These are phyloP conservation scores for Cirrhinus mrigala DNA, from an alignment of 2,797 vertebrate species.

Conservation along the genomic window DNA sequence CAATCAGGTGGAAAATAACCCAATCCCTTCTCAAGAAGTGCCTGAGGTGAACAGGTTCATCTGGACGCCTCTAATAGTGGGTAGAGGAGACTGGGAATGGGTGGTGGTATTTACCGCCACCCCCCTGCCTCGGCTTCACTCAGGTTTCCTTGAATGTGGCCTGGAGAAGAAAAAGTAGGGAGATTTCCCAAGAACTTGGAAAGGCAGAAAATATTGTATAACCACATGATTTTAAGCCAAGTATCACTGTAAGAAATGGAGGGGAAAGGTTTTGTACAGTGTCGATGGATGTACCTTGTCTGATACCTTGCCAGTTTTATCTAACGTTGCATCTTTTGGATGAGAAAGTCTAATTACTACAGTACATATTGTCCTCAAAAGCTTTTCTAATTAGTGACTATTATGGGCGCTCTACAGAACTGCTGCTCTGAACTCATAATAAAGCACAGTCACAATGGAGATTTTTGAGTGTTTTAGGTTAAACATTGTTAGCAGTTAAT, in stretches of 20 bases:
- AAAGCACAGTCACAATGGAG: background rate
- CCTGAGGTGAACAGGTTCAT: slow-evolving; percentile 52
- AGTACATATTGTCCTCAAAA: slow-evolving; percentile 3
- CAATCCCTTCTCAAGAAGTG: slow-evolving; percentile 16
- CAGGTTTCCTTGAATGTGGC: slow-evolving; percentile 24
- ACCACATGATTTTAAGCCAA: slow-evolving; percentile 21
- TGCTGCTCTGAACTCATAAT: background rate
- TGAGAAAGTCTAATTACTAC: background rate
- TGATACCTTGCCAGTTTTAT: background rate
- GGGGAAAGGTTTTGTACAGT: background rate
- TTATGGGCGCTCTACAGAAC: background rate
- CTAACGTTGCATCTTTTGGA: background rate
- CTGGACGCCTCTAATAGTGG: slow-evolving; percentile 22
- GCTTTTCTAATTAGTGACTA: background rate
- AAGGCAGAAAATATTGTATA: background rate
- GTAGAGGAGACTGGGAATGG: slow-evolving; percentile 24
- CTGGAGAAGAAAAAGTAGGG: background rate
- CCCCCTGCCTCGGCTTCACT: background rate
- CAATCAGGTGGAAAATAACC: slow-evolving; percentile 13
- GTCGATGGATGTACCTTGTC: background rate
- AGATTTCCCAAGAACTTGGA: slow-evolving; percentile 30
- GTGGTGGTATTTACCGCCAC: background rate
- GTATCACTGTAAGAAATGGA: background rate
- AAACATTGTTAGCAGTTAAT: background rate
- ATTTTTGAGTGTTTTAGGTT: slow-evolving; percentile 23